Evolutionary conservation across 64 coral and sea anemone genomes (phyloP).

Genomic region (Actinia tenebrosa): DNA sequence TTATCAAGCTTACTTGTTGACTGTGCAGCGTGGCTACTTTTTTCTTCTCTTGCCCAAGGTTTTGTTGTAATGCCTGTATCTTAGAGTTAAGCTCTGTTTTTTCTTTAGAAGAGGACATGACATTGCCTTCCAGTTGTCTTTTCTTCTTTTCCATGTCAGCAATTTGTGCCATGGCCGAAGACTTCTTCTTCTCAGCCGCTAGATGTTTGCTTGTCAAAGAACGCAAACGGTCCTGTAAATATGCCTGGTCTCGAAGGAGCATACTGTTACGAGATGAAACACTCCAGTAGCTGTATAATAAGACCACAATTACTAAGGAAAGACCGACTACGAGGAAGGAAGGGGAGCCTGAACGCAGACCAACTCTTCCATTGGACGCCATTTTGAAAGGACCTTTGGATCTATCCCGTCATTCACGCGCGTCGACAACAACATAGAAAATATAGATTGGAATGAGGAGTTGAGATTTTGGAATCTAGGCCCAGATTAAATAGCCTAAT

Average conservation of each 20-base stretch:
- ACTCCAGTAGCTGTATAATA: constrained; percentile 37
- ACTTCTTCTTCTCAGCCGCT: background rate
- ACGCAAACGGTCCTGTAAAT: constrained; percentile 11
- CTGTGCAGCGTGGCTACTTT: background rate
- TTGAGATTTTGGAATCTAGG: background rate
- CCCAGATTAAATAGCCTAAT: too few relatives aligned
- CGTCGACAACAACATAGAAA: background rate
- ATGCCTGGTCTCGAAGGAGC: constrained; percentile 5
- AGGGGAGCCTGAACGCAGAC: constrained; percentile 6
- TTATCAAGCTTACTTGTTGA: background rate
- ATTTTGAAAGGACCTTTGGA: constrained; percentile 13
- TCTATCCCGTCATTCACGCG: background rate
- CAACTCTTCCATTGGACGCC: constrained; percentile 22
- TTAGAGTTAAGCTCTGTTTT: background rate
- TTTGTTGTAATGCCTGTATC: background rate
- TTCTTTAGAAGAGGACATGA: background rate
- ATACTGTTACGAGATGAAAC: constrained; percentile 28
- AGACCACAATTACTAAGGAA: background rate
- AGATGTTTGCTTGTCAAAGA: background rate
- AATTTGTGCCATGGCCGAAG: background rate
- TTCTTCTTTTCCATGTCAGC: background rate
- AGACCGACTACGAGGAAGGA: constrained; percentile 12
- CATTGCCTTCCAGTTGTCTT: background rate
- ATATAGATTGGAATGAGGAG: background rate
- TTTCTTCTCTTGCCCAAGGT: background rate